Percentiles rank a stretch among this genome's conserved stretches.
These are phyloP conservation scores for Ispidina lecontei DNA, from an alignment of 2,797 vertebrate species.

Conservation along the genomic window DNA sequence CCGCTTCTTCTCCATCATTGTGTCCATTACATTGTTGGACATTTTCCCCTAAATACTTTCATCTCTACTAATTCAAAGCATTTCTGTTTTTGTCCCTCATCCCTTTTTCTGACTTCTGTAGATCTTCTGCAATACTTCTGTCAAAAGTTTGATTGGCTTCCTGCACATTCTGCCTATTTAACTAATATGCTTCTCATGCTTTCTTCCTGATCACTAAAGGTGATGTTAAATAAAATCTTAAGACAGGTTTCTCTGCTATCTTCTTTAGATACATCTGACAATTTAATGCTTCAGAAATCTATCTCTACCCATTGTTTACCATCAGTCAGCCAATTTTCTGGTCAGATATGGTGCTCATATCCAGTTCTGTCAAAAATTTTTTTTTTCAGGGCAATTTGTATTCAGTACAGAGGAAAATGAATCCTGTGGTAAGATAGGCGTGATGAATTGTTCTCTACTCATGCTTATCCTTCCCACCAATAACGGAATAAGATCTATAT, in stretches of 20 bases:
- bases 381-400: constrained; percentile 48
- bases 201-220: constrained; percentile 59
- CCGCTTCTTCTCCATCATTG: background rate
- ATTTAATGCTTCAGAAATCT: constrained; percentile 49
- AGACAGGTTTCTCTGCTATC: constrained; percentile 48
- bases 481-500: constrained; percentile 28
- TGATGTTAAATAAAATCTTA: constrained; percentile 59
- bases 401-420: constrained; percentile 54
- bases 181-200: constrained; percentile 47
- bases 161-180: constrained; percentile 54
- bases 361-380: constrained; percentile 36
- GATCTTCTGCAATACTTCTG: constrained; percentile 54
- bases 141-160: constrained; percentile 60
- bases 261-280: constrained; percentile 54
- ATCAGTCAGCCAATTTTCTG: constrained; percentile 60
- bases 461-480: background rate
- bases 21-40: background rate
- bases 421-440: constrained; percentile 6
- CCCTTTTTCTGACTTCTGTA: constrained; percentile 42
- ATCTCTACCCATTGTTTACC: constrained; percentile 54
- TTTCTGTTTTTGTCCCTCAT: constrained; percentile 32
- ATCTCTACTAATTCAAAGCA: constrained; percentile 8
- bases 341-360: constrained; percentile 53
- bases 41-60: background rate
- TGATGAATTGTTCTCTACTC: constrained; percentile 51